These are phyloP conservation scores for Denticeps clupeoides DNA, from an alignment of 2,797 vertebrate genomes.

Conservation along the genomic window DNA sequence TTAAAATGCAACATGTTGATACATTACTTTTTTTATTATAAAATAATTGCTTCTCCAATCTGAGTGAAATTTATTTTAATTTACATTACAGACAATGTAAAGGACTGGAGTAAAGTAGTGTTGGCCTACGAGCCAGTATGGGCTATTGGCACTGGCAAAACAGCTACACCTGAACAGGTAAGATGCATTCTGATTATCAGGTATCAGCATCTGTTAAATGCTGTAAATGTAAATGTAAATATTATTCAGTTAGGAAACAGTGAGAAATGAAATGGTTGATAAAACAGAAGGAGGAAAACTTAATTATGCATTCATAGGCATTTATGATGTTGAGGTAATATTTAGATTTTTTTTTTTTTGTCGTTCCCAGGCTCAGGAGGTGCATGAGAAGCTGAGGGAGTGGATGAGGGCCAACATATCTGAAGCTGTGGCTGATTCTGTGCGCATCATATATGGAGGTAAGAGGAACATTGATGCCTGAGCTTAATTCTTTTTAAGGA, in stretches of 20 bases:
- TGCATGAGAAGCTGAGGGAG: conserved; percentile 77
- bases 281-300: too few relatives aligned
- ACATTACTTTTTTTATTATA: too few relatives aligned
- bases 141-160: conserved; percentile 88
- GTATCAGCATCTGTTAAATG: too few relatives aligned
- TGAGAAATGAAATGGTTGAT: too few relatives aligned
- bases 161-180: conserved; percentile 83
- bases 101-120: conserved; percentile 82
- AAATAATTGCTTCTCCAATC: too few relatives aligned
- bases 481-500: background rate
- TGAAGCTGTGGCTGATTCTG: conserved; percentile 67
- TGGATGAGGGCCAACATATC: conserved; percentile 76
- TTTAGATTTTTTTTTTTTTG: background rate
- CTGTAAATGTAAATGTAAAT: too few relatives aligned
- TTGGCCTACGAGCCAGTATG: conserved; percentile 87
- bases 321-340: too few relatives aligned
- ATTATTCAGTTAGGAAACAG: too few relatives aligned
- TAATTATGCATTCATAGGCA: too few relatives aligned
- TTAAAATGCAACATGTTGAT: too few relatives aligned
- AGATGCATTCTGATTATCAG: too few relatives aligned
- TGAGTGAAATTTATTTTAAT: background rate
- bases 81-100: conserved; percentile 69
- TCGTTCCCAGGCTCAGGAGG: conserved; percentile 72
- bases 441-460: conserved; percentile 88
- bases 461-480: conserved; percentile 6